Percentiles rank a stretch among this genome's conserved stretches.
Evolutionary conservation across 2,113 vertebrate genomes (phyloP).

Genomic region (Apeltes quadracus): DNA sequence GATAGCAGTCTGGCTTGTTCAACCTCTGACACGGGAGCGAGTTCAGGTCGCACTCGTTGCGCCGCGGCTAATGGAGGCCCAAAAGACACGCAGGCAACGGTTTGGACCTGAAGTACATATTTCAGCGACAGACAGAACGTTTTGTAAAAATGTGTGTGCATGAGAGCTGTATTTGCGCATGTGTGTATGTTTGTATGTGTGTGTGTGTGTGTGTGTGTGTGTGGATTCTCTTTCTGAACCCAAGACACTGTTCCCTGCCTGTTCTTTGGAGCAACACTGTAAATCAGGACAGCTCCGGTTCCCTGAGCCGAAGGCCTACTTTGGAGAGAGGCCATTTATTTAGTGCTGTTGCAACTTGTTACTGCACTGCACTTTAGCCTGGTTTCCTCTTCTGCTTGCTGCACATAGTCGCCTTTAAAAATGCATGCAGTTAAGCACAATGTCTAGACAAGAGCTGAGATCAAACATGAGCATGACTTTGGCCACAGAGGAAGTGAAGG

Average conservation of each 20-base stretch:
- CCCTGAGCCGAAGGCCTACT: constrained; percentile 46
- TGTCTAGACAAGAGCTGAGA: constrained; percentile 45
- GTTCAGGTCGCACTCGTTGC: constrained; percentile 47
- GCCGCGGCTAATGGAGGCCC: constrained; percentile 19
- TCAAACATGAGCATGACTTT: constrained; percentile 21
- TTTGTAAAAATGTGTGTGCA: constrained; percentile 6
- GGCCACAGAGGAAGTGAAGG: constrained; percentile 2
- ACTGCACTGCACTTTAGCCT: constrained; percentile 41
- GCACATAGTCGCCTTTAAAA: constrained; percentile 51
- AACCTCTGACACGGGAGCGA: constrained; percentile 52
- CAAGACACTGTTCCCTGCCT: constrained; percentile 47
- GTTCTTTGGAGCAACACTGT: constrained; percentile 50
- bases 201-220: constrained; percentile 14
- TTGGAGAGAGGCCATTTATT: constrained; percentile 47
- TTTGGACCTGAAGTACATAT: constrained; percentile 1
- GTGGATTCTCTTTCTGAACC: constrained; percentile 50
- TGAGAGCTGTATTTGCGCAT: neutral
- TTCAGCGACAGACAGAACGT: neutral
- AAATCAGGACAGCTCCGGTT: constrained; percentile 63
- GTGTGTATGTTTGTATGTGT: constrained; percentile 24
- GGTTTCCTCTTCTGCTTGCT: constrained; percentile 43
- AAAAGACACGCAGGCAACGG: constrained; percentile 19
- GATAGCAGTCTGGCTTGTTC: constrained; percentile 63
- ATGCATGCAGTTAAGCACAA: constrained; percentile 46
- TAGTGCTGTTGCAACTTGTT: constrained; percentile 56